Conservation (phyloP, 2,888 invertebrate genomes). For the Nezara viridula region DNA sequence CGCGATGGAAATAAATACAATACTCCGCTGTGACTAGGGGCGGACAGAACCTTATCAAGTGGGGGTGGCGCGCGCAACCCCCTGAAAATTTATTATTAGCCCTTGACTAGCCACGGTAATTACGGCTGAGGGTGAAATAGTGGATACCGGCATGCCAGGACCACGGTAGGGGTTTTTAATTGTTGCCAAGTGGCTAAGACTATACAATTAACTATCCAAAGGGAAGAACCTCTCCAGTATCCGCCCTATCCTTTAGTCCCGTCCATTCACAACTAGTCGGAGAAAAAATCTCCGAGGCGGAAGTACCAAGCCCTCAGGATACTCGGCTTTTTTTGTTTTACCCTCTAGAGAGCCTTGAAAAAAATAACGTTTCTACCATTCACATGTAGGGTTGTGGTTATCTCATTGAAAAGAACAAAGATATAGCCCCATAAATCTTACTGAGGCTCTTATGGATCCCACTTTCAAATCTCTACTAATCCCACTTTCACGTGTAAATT, state of each 20-base stretch:
- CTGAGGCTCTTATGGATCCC: neutral
- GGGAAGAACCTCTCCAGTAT: neutral
- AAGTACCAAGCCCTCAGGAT: slow-evolving; percentile 29
- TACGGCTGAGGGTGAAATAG: slow-evolving; percentile 22
- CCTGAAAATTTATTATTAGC: slow-evolving; percentile 40
- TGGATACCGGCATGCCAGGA: slow-evolving; percentile 13
- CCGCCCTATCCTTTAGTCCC: neutral
- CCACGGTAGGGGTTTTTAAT: slow-evolving; percentile 31
- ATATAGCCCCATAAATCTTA: neutral
- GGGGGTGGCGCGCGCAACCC: slow-evolving; percentile 42
- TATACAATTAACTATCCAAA: neutral
- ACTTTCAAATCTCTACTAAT: too few species aligned
- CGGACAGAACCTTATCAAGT: slow-evolving; percentile 7
- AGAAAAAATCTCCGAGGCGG: neutral
- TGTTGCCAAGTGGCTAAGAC: slow-evolving; percentile 24
- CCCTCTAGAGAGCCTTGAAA: neutral
- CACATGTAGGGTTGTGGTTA: neutral
- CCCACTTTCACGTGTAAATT: neutral
- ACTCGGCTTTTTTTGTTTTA: neutral
- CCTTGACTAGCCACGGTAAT: slow-evolving; percentile 40
- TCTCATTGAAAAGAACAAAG: slow-evolving; percentile 32
- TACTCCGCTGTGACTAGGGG: neutral
- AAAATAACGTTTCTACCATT: slow-evolving; percentile 42
- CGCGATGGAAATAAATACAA: neutral
- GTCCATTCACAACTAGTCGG: neutral